phyloP scores from a whole-genome alignment of 2,797 vertebrate species.

The Lophura swinhoii region DNA sequence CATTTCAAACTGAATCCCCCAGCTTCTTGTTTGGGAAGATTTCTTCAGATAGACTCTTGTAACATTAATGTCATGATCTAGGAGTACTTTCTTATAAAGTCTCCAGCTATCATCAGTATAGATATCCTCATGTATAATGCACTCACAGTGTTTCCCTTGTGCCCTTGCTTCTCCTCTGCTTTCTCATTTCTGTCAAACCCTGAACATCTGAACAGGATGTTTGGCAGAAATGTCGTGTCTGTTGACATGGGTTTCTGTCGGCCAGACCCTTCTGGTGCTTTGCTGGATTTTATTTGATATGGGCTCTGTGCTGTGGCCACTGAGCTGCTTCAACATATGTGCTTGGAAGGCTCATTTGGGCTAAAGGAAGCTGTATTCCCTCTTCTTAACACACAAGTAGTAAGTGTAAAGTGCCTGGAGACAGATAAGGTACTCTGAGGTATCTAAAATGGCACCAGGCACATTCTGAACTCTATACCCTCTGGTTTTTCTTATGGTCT shows the following conservation, averaged over 20 bases:
- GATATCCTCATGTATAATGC: conserved; percentile 16
- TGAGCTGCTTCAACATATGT: neutral
- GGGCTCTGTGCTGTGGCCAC: accelerated
- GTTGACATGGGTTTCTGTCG: accelerated
- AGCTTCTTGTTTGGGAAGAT: conserved; percentile 51
- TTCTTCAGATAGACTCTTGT: conserved; percentile 36
- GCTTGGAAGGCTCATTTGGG: neutral
- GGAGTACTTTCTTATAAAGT: neutral
- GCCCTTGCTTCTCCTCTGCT: neutral
- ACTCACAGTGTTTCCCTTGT: neutral
- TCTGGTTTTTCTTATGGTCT: neutral
- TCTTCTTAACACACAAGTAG: neutral
- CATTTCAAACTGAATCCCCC: conserved; percentile 46
- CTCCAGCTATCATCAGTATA: neutral
- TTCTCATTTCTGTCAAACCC: conserved; percentile 20
- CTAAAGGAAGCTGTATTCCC: neutral
- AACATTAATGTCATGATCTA: conserved; percentile 28
- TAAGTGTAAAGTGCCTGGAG: neutral
- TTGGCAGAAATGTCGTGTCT: neutral
- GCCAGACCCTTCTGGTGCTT: neutral
- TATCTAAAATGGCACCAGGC: neutral
- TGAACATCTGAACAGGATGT: neutral
- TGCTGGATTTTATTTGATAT: neutral
- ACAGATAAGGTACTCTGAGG: neutral
- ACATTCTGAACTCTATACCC: neutral